phyloP scores from a whole-genome alignment of 2,888 invertebrate genomes.

The Nomada goodeniana region DNA sequence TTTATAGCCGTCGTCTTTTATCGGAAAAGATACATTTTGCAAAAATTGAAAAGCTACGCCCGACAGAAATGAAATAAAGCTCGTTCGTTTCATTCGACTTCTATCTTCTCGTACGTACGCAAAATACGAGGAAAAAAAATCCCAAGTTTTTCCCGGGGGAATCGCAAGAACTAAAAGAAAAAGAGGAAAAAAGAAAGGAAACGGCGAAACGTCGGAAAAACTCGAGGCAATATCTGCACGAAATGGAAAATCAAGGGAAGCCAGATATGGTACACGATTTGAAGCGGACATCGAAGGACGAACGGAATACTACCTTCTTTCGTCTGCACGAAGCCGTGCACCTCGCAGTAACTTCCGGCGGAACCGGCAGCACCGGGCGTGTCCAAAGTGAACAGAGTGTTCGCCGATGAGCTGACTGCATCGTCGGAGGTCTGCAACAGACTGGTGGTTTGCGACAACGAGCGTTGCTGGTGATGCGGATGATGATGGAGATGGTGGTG shows the following conservation, averaged over 20 bases:
- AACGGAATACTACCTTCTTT: constrained; percentile 85
- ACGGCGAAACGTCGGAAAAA: not conserved
- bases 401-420: constrained; percentile 80
- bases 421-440: constrained; percentile 77
- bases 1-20: too few relatives aligned
- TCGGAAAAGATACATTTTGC: too few relatives aligned
- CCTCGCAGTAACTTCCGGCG: constrained; percentile 86
- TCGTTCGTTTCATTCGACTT: too few relatives aligned
- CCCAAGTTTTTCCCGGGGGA: too few relatives aligned
- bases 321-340: constrained; percentile 86
- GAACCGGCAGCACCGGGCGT: constrained; percentile 83
- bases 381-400: constrained; percentile 86
- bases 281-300: constrained; percentile 7
- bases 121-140: too few relatives aligned
- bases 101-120: too few relatives aligned
- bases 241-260: not conserved
- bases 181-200: not conserved
- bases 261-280: not conserved
- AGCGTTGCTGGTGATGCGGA: constrained; percentile 76
- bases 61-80: too few relatives aligned
- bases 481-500: constrained; percentile 76
- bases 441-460: constrained; percentile 68
- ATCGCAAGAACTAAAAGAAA: too few relatives aligned
- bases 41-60: too few relatives aligned
- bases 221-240: not conserved